These are phyloP conservation scores for Clamator glandarius DNA, from an alignment of 2,797 vertebrate species.

Conservation along the genomic window DNA sequence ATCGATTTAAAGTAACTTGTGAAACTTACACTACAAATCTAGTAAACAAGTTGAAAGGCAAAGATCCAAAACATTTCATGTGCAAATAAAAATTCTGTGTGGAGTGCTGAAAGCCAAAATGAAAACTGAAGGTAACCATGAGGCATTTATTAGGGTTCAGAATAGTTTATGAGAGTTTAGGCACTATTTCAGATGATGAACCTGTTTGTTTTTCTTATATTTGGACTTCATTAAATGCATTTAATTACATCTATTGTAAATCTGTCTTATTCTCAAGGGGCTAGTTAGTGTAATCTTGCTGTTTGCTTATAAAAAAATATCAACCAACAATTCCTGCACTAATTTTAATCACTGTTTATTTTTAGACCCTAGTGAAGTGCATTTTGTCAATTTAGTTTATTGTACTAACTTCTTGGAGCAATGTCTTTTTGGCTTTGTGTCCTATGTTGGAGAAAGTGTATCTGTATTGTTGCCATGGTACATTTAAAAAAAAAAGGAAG, in stretches of 20 bases:
- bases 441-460: not conserved
- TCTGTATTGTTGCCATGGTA: not conserved
- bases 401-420: not conserved
- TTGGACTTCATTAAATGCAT: slow-evolving; percentile 63
- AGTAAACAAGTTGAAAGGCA: not conserved
- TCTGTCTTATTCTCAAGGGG: slow-evolving; percentile 28
- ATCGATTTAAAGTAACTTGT: not conserved
- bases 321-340: slow-evolving; percentile 30
- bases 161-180: slow-evolving; percentile 17
- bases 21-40: not conserved
- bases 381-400: not conserved
- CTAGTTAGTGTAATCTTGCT: slow-evolving; percentile 62
- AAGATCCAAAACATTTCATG: not conserved
- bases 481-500: not conserved
- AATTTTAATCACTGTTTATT: slow-evolving; percentile 59
- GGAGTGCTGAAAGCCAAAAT: not conserved
- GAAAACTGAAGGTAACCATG: not conserved
- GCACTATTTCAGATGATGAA: not conserved
- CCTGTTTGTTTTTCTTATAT: slow-evolving; percentile 16
- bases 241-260: slow-evolving; percentile 69
- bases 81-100: not conserved
- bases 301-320: slow-evolving; percentile 54
- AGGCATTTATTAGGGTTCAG: not conserved
- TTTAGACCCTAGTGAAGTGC: slow-evolving; percentile 22
- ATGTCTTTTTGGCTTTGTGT: not conserved